These are phyloP conservation scores for Archaeoteleia sp. DNA, from an alignment of 2,888 invertebrate species.

Conservation along the genomic window DNA sequence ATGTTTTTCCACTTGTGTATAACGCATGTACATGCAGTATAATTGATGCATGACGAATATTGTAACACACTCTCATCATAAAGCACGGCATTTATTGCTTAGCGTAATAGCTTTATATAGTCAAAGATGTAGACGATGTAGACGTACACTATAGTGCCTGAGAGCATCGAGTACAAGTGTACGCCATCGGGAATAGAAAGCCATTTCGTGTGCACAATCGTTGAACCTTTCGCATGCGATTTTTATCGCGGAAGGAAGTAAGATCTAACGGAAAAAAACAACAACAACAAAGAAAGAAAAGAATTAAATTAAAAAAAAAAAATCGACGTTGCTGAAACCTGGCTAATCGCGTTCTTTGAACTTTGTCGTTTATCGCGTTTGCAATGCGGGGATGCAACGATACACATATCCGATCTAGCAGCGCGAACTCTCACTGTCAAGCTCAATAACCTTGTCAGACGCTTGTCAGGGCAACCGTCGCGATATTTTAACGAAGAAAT, in stretches of 20 bases:
- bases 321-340: not conserved
- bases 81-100: too few species aligned
- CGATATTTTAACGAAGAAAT: slow-evolving; percentile 28
- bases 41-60: too few species aligned
- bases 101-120: too few species aligned
- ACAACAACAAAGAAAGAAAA: slow-evolving; percentile 5
- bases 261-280: slow-evolving; percentile 6
- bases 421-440: slow-evolving; percentile 48
- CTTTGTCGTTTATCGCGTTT: too few species aligned
- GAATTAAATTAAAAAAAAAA: not conserved
- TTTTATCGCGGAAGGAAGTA: slow-evolving; percentile 40
- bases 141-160: too few species aligned
- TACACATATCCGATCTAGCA: slow-evolving; percentile 15
- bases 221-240: slow-evolving; percentile 36
- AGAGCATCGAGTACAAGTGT: too few species aligned
- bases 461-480: slow-evolving; percentile 27
- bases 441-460: slow-evolving; percentile 49
- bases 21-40: too few species aligned
- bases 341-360: too few species aligned
- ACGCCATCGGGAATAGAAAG: slow-evolving; percentile 31
- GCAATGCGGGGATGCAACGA: slow-evolving; percentile 17
- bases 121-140: too few species aligned
- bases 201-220: slow-evolving; percentile 35
- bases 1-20: too few species aligned
- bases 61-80: too few species aligned